Conservation (phyloP, 1,140 invertebrate species). For the Caenorhabditis briggsae region DNA sequence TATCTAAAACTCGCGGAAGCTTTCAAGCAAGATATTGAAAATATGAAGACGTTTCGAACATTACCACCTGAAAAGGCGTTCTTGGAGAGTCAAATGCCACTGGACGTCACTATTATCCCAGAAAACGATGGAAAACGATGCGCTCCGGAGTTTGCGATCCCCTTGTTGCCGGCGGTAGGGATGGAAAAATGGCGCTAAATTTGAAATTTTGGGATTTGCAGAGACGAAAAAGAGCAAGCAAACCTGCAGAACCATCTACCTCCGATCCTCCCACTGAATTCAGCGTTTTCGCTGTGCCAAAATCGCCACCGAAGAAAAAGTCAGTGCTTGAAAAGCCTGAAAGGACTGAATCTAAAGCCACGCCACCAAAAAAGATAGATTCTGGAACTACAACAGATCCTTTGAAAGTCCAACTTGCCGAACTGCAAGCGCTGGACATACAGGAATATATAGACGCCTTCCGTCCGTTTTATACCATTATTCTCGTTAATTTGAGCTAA, state of each 20-base stretch:
- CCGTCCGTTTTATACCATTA: background rate
- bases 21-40: slow-evolving; percentile 24
- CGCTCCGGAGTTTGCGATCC: slow-evolving; percentile 10
- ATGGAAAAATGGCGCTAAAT: background rate
- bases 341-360: background rate
- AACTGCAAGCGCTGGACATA: slow-evolving; percentile 28
- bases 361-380: background rate
- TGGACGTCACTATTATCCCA: slow-evolving; percentile 47
- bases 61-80: slow-evolving; percentile 32
- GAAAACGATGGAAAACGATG: slow-evolving; percentile 49
- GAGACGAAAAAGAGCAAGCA: slow-evolving; percentile 1
- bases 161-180: background rate
- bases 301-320: background rate
- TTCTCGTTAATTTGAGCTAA: background rate
- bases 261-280: background rate
- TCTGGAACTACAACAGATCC: background rate
- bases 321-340: background rate
- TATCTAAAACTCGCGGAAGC: slow-evolving; percentile 25
- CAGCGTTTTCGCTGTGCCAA: background rate
- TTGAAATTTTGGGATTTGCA: background rate
- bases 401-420: background rate
- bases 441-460: background rate
- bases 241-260: background rate
- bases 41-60: background rate
- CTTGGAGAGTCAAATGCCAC: slow-evolving; percentile 16